Evolutionary conservation across 2,797 vertebrate genomes (phyloP).

Genomic region (Falco biarmicus): DNA sequence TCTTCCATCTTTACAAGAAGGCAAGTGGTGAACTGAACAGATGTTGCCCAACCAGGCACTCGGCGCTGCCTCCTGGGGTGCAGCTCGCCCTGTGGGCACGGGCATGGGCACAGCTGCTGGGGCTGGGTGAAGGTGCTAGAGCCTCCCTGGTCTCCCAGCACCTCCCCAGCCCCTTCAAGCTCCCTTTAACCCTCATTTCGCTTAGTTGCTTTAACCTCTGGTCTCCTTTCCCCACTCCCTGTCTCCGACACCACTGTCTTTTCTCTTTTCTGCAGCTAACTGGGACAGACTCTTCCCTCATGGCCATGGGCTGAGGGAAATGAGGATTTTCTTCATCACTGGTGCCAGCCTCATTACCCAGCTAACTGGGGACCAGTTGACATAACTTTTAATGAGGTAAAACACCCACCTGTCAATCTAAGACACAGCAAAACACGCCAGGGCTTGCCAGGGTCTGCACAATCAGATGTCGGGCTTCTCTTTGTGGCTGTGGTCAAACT

Average conservation of each 20-base stretch:
- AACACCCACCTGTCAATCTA: not conserved
- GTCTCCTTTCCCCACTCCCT: not conserved
- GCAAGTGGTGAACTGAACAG: not conserved
- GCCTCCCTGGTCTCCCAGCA: not conserved
- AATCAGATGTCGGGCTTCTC: fast-evolving
- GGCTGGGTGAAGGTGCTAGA: not conserved
- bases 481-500: not conserved
- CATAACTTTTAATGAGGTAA: not conserved
- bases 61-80: fast-evolving
- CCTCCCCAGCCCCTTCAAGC: not conserved
- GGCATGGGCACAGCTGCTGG: not conserved
- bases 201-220: not conserved
- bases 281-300: not conserved
- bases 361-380: not conserved
- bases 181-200: not conserved
- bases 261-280: not conserved
- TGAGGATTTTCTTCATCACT: not conserved
- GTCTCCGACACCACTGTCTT: not conserved
- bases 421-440: fast-evolving
- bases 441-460: not conserved
- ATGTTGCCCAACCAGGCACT: not conserved
- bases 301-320: fast-evolving
- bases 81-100: not conserved
- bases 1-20: conserved; percentile 11
- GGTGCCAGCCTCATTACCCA: not conserved